phyloP scores from a whole-genome alignment of 2,888 invertebrate species.

The Caenorhabditis doughertyi region DNA sequence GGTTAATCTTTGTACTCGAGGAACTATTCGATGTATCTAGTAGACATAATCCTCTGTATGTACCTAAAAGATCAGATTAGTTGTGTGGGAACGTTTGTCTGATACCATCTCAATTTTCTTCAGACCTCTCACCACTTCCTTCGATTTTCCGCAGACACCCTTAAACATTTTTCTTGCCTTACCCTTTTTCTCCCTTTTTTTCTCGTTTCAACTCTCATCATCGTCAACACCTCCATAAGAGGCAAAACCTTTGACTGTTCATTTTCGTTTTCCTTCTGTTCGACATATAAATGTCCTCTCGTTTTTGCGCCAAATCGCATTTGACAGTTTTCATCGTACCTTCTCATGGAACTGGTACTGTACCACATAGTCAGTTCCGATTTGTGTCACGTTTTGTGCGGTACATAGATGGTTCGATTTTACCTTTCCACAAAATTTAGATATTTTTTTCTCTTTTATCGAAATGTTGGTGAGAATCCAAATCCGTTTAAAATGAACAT shows the following conservation, averaged over 20 bases:
- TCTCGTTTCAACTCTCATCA: conserved; percentile 13
- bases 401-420: conserved; percentile 6
- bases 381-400: conserved; percentile 37
- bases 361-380: conserved; percentile 43
- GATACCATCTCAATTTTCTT: conserved; percentile 44
- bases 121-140: conserved; percentile 8
- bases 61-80: conserved; percentile 48
- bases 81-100: conserved; percentile 23
- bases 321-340: conserved; percentile 45
- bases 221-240: conserved; percentile 31
- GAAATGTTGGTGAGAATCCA: no score
- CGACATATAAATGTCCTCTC: conserved; percentile 13
- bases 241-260: conserved; percentile 31
- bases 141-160: neutral
- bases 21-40: neutral
- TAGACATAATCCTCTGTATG: conserved; percentile 38
- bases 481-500: neutral
- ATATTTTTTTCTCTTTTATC: neutral
- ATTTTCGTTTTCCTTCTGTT: conserved; percentile 28
- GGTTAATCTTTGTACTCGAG: neutral
- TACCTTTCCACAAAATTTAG: neutral
- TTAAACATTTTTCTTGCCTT: conserved; percentile 19
- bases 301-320: conserved; percentile 45
- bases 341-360: conserved; percentile 41
- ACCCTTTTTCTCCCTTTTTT: conserved; percentile 31